Evolutionary conservation across 2,888 invertebrate genomes (phyloP), one percentile per base, ranked within the genome.

Genomic region (Drosophila niveifrons): DNA sequence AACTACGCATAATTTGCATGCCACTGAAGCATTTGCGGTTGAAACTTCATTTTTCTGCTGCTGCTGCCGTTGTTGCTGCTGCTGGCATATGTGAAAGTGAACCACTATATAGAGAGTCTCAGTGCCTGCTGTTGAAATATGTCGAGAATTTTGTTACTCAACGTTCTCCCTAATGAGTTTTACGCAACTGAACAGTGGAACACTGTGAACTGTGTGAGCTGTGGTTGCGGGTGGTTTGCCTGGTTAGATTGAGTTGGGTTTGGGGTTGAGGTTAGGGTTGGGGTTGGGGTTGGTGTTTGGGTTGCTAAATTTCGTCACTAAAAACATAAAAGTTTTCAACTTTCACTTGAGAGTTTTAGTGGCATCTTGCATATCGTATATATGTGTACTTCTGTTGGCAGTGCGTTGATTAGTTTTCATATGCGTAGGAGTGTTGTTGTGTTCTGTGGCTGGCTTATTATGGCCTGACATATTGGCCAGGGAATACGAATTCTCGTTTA

Each of bases 1-100:
- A 84, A 84, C 87, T 73, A 66, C 82, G 70, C 87, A 83, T 83
- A 78, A 82, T 82, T 83, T 80, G 82, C 84, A 84, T 83, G 80
- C 83, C 87, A 63, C 75, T 72, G 66, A 55, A 82, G 75, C 80
- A 66, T 75, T 80, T 83, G 83, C 68, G 83, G 83, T 82, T 64
- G 73, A 80, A 80, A 75, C 70, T 82, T 84, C 67, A 83, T 82
- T 87, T 81, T 84, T 63, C 63, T 50, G 50, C 58, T 73, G 62
- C 39, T 36, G 11, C 36, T 36, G 36, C n/a, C 13, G 72, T 3
- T 39, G 72, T 3, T 17, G 17, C 39, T 34, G 36, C 36, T 36
- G 36, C n/a, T 41, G 75, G 87, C 79, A 70, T 84, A 82, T 87
- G 84, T 64, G 36, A 36, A n/a, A 36, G 36, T 3, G 34, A 34